Percentiles rank a stretch among this genome's conserved stretches.
phyloP scores from a whole-genome alignment of 2,113 vertebrate genomes.

The Platanista minor region DNA sequence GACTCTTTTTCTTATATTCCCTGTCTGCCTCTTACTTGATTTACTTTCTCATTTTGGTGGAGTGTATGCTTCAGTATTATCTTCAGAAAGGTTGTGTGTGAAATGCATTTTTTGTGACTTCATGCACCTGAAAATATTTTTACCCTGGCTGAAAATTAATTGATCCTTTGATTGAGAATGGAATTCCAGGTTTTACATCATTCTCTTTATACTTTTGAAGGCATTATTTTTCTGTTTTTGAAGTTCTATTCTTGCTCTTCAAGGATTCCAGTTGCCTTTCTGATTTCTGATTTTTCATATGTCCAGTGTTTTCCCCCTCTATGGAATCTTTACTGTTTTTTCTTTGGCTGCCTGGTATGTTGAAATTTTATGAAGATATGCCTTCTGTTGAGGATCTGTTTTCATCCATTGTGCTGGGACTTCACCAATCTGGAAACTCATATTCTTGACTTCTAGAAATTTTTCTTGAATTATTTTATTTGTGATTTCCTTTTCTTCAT shows the following conservation, averaged over 20 bases:
- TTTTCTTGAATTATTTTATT: background rate
- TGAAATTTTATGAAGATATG: background rate
- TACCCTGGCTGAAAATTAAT: background rate
- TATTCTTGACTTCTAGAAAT: background rate
- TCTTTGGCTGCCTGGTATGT: background rate
- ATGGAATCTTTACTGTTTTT: background rate
- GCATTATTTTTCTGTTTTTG: background rate
- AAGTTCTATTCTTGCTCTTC: background rate
- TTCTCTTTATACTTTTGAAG: background rate
- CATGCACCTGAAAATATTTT: background rate
- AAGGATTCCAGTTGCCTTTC: background rate
- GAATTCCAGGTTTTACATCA: background rate
- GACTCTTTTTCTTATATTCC: background rate
- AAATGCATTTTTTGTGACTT: background rate
- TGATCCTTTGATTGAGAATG: background rate
- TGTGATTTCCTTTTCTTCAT: background rate
- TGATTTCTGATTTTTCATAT: background rate
- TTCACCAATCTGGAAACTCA: background rate
- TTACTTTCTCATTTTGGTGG: background rate
- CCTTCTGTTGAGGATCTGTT: background rate
- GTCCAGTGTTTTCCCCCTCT: background rate
- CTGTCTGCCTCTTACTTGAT: background rate
- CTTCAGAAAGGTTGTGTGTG: background rate
- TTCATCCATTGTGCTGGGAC: background rate
- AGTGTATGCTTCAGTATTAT: background rate